A percentile compares a stretch with the other conserved stretches of the same genome.
phyloP scores from a whole-genome alignment of 2,113 vertebrate genomes.

The Dasyprocta punctata region DNA sequence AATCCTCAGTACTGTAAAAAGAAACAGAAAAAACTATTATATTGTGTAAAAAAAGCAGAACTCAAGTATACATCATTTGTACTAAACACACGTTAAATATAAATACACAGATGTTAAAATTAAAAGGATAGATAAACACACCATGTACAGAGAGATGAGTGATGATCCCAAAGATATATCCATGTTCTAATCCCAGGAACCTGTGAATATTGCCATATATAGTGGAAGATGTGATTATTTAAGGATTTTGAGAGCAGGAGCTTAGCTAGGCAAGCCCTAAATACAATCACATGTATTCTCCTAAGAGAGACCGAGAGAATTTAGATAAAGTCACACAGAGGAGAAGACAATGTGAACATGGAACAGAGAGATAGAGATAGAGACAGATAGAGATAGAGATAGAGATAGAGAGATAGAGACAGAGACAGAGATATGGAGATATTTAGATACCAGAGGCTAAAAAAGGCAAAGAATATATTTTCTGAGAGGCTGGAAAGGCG shows the following conservation, averaged over 20 bases:
- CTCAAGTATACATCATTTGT: neutral
- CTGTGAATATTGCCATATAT: neutral
- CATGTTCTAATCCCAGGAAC: neutral
- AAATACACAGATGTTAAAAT: neutral
- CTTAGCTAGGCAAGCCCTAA: neutral
- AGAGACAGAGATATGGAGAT: neutral
- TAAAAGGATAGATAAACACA: neutral
- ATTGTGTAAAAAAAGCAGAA: neutral
- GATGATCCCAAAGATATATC: neutral
- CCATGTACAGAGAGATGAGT: neutral
- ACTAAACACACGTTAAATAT: conserved; percentile 5
- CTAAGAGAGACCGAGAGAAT: neutral
- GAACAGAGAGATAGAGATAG: neutral
- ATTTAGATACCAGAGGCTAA: neutral
- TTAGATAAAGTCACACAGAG: neutral
- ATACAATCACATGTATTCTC: neutral
- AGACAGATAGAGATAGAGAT: neutral
- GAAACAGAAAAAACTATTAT: neutral
- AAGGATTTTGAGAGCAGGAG: neutral
- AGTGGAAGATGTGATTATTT: neutral
- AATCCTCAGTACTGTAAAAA: neutral
- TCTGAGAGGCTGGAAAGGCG: neutral
- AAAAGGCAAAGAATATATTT: neutral
- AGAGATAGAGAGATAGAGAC: too few species aligned
- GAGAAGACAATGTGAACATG: conserved; percentile 1